These are phyloP conservation scores for Agrotis exclamationis DNA, from an alignment of 2,888 invertebrate genomes.

Conservation along the genomic window DNA sequence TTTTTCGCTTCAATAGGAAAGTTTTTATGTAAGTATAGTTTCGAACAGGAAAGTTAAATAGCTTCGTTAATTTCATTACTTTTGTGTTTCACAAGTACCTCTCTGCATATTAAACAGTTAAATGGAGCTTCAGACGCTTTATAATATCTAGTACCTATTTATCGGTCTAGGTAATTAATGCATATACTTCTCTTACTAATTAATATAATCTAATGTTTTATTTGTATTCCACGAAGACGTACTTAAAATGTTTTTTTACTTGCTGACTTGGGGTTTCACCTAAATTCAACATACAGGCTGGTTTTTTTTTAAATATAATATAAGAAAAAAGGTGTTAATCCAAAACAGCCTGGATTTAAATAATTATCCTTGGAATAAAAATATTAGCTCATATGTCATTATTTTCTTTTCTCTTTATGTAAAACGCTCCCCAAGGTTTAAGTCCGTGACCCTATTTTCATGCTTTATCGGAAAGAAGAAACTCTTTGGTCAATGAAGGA, in stretches of 20 bases:
- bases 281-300: too few relatives aligned
- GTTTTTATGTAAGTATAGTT: neutral
- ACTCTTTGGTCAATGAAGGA: neutral
- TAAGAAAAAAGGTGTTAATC: too few relatives aligned
- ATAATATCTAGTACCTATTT: neutral
- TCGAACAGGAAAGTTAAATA: neutral
- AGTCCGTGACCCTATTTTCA: neutral
- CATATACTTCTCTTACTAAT: too few relatives aligned
- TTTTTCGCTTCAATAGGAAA: neutral
- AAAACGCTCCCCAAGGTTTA: neutral
- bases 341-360: too few relatives aligned
- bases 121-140: neutral
- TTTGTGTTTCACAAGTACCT: neutral
- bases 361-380: too few relatives aligned
- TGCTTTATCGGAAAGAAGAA: neutral
- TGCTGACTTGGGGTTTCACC: too few relatives aligned
- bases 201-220: neutral
- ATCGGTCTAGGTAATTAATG: neutral
- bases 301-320: too few relatives aligned
- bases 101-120: neutral
- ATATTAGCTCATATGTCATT: too few relatives aligned
- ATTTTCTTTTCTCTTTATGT: neutral
- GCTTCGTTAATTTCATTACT: neutral
- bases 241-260: too few relatives aligned
- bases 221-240: neutral